Percentiles rank a stretch among this genome's conserved stretches.
phyloP scores from a whole-genome alignment of 2,113 vertebrate species.

The Sander vitreus region DNA sequence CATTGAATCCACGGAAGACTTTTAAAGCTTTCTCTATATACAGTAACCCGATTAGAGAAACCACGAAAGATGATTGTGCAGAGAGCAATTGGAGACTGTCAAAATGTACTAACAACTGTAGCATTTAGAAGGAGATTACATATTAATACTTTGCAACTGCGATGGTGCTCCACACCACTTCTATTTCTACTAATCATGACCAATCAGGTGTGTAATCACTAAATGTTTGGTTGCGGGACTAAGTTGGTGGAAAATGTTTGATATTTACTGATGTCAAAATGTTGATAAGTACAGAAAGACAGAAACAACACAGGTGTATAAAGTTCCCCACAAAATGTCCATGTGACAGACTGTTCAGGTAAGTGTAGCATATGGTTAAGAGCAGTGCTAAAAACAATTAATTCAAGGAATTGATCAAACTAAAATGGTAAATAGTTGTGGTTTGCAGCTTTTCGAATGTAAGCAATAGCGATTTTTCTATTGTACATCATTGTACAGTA shows the following conservation, averaged over 20 bases:
- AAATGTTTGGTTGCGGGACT: constrained; percentile 14
- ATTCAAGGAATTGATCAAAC: background rate
- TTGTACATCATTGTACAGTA: background rate
- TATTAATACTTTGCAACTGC: constrained; percentile 5
- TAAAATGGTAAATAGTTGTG: background rate
- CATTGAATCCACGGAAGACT: constrained; percentile 39
- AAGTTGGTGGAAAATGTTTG: constrained; percentile 4
- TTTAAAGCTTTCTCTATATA: constrained; percentile 30
- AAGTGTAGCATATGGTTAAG: too few relatives aligned
- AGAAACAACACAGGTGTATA: background rate
- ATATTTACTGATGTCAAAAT: background rate
- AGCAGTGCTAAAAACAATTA: background rate
- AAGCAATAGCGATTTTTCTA: background rate
- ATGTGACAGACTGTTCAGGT: background rate
- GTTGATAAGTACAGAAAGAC: background rate
- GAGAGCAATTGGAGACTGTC: constrained; percentile 3
- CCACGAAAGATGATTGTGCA: constrained; percentile 8
- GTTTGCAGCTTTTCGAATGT: background rate
- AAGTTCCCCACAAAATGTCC: background rate
- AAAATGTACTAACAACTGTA: constrained; percentile 27
- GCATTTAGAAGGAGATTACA: constrained; percentile 26
- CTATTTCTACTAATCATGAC: background rate
- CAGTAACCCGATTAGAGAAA: constrained; percentile 15
- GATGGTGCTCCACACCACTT: background rate
- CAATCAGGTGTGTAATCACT: constrained; percentile 20